Evolutionary conservation across 2,888 invertebrate species (phyloP).

Genomic region (Unio delphinus): DNA sequence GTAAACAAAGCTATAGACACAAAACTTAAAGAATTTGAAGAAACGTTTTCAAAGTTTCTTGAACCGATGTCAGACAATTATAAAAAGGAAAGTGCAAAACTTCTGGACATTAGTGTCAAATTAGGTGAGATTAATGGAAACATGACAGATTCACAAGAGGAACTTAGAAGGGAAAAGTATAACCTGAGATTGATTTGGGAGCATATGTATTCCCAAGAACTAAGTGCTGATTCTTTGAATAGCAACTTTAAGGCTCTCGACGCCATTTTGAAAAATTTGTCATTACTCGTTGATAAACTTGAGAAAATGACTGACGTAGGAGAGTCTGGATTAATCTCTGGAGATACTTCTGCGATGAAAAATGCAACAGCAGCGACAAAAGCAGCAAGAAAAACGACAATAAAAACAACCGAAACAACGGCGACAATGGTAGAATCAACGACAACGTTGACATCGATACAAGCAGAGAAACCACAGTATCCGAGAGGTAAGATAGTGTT

Average conservation of each 20-base stretch:
- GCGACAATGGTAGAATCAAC: no score
- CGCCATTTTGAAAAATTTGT: constrained; percentile 36
- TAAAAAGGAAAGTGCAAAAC: constrained; percentile 16
- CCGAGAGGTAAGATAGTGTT: no score
- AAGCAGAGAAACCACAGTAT: no score
- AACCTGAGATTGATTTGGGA: constrained; percentile 31
- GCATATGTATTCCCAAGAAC: constrained; percentile 33
- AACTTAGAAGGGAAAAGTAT: constrained; percentile 33
- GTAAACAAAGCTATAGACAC: constrained; percentile 26
- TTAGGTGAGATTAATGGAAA: constrained; percentile 23
- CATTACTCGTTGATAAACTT: constrained; percentile 32
- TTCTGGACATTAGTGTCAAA: constrained; percentile 13
- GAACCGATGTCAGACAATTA: neutral
- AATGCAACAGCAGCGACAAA: no score
- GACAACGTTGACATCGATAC: no score
- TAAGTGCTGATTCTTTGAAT: constrained; percentile 31
- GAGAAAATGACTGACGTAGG: constrained; percentile 14
- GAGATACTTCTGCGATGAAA: no score
- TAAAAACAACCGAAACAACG: no score
- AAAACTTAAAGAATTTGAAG: constrained; percentile 30
- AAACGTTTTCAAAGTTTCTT: constrained; percentile 11
- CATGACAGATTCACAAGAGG: constrained; percentile 33
- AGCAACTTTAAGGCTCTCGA: constrained; percentile 38
- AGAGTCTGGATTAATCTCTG: no score
- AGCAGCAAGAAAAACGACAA: no score